Base-by-base conservation (phyloP, 2,113 vertebrate genomes). In the Pelusios castaneus region DNA sequence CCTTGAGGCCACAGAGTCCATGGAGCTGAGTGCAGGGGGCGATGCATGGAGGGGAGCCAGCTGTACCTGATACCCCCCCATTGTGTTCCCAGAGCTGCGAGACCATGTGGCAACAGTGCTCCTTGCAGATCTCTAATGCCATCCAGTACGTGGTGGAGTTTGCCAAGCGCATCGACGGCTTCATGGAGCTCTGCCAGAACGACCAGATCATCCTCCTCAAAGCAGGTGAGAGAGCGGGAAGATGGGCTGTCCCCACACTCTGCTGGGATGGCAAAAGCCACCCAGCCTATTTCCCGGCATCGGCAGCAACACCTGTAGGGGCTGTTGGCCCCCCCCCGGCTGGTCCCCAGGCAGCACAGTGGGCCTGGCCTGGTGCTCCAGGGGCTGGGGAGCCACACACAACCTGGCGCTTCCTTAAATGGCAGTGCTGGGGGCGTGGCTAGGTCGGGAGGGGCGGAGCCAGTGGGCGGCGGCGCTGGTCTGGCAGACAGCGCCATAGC, bases 171-270 rank as follows among this genome's bases (percentile, higher is more conserved):
- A 98, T 99, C 91, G 94, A 98, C 3, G 99, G 99, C 96, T 99
- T 99, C 98, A 98, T 99, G 99, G 99, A 99, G 94, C 98, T 99
- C 90, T 99, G 98, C 97, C 99, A 99, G 97, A 99, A 99, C 0
- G 99, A 99, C 97, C 99, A 99, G 96, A 99, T 99, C 91, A 98
- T 99, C 92, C 99, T 99, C 76, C 99, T 99, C 91, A 99, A 99
- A 99, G 98, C 99, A 97, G 99, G 99, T 99, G 95, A 98, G 96
- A 8, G 93, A 31, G 82, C 16, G 13, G 76, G 43, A 31, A 3
- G 77, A 80, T 63, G 1, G 1, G 82, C 73, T 17, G 17, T 70
- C 63, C 34, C n/a, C n/a, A 4, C 6, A 6, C 10, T 24, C 73
- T 27, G 16, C 17, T 67, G 77, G 47, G 17, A 17, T 2, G 6